Conservation (phyloP, 2,888 invertebrate species). For the Gari tellinella region DNA sequence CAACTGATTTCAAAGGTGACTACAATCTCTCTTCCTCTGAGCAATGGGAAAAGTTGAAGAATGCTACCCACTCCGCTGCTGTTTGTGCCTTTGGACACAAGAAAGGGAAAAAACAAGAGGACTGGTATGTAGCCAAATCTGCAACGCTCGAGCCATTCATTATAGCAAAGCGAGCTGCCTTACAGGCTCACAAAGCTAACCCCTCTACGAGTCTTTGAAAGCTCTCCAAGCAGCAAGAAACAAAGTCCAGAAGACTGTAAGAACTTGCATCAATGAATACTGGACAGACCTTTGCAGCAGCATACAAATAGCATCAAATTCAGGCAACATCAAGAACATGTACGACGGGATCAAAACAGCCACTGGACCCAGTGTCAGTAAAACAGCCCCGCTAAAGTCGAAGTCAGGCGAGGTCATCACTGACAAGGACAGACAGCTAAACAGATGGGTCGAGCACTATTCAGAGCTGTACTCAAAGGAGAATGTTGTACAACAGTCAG, state of each 20-base stretch:
- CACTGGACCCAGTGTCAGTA: background rate
- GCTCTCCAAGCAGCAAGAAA: background rate
- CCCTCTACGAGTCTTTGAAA: background rate
- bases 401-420: background rate
- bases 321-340: conserved; percentile 6
- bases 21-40: background rate
- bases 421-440: conserved; percentile 7
- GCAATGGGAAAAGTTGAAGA: background rate
- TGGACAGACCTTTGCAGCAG: conserved; percentile 1
- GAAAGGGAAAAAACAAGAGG: background rate
- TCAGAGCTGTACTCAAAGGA: no score
- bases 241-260: background rate
- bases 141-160: background rate
- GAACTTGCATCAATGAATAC: background rate
- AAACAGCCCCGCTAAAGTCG: conserved; percentile 9
- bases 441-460: conserved; percentile 25
- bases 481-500: no score
- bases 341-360: conserved; percentile 18
- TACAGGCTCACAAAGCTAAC: conserved; percentile 3
- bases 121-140: conserved; percentile 10
- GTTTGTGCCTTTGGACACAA: conserved; percentile 8
- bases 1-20: background rate
- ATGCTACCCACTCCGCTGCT: background rate
- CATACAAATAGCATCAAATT: background rate
- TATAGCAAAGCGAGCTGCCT: conserved; percentile 6